Conservation (phyloP, 2,888 invertebrate genomes). For the Chrysina gloriosa region DNA sequence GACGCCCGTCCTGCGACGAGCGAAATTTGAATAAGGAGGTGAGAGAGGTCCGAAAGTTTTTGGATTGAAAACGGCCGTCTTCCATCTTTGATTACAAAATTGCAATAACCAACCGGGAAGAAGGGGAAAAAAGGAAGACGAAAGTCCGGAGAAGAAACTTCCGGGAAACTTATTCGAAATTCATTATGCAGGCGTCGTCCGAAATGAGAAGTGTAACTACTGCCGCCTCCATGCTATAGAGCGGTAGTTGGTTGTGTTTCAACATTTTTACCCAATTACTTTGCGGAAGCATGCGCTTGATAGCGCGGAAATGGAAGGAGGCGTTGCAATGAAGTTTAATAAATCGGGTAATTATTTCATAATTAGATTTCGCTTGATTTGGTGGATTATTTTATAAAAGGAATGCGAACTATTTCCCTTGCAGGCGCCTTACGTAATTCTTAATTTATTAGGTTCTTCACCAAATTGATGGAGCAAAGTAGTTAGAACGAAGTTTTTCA, state of each 20-base stretch:
- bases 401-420: not conserved
- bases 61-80: slow-evolving; percentile 9
- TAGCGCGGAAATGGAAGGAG: not conserved
- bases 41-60: not conserved
- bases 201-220: not conserved
- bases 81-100: slow-evolving; percentile 22
- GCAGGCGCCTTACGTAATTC: not conserved
- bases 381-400: not conserved
- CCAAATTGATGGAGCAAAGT: too few relatives aligned
- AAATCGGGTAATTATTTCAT: slow-evolving; percentile 19
- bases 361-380: not conserved
- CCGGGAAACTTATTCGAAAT: slow-evolving; percentile 22
- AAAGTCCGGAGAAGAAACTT: not conserved
- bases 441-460: too few relatives aligned
- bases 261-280: slow-evolving; percentile 17
- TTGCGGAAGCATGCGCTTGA: not conserved
- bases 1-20: not conserved
- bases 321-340: not conserved
- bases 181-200: slow-evolving; percentile 19
- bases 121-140: not conserved
- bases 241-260: not conserved
- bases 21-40: not conserved
- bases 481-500: too few relatives aligned
- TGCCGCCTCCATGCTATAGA: not conserved
- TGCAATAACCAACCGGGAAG: slow-evolving; percentile 8